Percentiles rank a stretch among this genome's conserved stretches.
Evolutionary conservation across 2,797 vertebrate species (phyloP).

Genomic region (Mycteria americana): DNA sequence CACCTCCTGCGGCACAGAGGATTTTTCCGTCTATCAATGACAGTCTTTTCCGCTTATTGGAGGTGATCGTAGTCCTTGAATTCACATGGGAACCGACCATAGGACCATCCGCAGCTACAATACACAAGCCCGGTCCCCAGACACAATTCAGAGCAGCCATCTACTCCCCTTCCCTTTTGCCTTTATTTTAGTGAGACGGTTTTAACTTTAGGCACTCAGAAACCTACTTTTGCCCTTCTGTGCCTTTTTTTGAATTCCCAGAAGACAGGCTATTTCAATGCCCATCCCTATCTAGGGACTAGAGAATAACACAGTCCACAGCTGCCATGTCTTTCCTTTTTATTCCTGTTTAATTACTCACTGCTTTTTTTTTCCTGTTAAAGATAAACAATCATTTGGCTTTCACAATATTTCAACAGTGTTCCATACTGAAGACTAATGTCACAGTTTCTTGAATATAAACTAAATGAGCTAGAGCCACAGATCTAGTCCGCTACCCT

Average conservation of each 20-base stretch:
- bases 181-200: background rate
- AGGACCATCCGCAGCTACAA: background rate
- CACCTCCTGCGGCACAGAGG: background rate
- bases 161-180: background rate
- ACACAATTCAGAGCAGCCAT: background rate
- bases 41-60: background rate
- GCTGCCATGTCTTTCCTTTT: background rate
- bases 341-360: slow-evolving; percentile 39
- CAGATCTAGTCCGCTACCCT: background rate
- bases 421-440: background rate
- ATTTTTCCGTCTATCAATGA: background rate
- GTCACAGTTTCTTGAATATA: slow-evolving; percentile 14
- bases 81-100: background rate
- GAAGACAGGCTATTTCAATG: background rate
- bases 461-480: slow-evolving; percentile 8
- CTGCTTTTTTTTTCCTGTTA: background rate
- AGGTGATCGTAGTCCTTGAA: background rate
- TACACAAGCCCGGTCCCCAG: background rate
- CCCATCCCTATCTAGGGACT: background rate
- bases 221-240: background rate
- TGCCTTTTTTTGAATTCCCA: background rate
- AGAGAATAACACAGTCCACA: background rate
- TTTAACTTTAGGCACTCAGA: background rate
- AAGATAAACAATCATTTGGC: slow-evolving; percentile 30
- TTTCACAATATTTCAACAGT: slow-evolving; percentile 20